These are phyloP conservation scores for Pluvialis apricaria DNA, from an alignment of 2,113 vertebrate genomes.

Conservation along the genomic window DNA sequence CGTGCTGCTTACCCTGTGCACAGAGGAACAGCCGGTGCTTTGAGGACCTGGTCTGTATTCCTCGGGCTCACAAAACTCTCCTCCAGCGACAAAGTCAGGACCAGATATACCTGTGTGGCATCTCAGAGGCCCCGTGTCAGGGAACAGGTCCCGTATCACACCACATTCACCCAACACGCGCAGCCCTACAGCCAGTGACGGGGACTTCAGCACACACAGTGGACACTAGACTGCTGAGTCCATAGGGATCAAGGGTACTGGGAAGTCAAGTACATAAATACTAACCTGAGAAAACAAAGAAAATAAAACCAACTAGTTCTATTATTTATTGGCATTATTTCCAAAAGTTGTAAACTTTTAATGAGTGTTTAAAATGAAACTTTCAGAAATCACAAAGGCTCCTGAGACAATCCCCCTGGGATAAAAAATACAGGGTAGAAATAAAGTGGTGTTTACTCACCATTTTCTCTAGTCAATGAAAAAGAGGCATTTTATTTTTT, in stretches of 20 bases:
- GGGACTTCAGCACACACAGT: neutral
- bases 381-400: neutral
- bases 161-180: fast-evolving
- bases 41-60: neutral
- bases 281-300: neutral
- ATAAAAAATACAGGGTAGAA: neutral
- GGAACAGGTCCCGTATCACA: neutral
- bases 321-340: neutral
- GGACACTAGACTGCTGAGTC: neutral
- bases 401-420: neutral
- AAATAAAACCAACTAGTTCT: neutral
- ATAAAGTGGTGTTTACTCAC: neutral
- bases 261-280: neutral
- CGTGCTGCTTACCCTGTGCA: neutral
- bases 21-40: neutral
- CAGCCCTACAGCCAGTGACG: neutral
- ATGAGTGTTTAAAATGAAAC: neutral
- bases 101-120: neutral
- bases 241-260: neutral
- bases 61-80: neutral
- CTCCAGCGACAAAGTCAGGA: neutral
- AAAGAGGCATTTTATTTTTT: neutral
- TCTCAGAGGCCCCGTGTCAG: neutral
- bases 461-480: neutral
- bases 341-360: neutral